A percentile compares a stretch with the other conserved stretches of the same genome.
phyloP scores from a whole-genome alignment of 2,888 invertebrate genomes.

The Pyrochroa serraticornis region DNA sequence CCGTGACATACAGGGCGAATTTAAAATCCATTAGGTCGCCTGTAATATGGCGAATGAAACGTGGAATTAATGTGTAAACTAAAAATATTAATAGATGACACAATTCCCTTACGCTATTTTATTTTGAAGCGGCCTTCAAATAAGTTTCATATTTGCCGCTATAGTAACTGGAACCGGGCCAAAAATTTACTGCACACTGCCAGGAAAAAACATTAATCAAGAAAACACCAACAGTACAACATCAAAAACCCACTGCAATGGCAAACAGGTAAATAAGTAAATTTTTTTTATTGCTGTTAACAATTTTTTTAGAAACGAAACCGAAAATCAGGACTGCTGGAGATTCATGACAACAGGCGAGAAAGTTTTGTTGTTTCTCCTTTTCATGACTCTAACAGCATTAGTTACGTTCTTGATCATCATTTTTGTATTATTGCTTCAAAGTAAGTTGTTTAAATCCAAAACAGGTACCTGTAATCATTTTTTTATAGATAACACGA shows the following conservation, averaged over 20 bases:
- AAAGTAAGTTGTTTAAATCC: too few relatives aligned
- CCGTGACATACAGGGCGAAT: not conserved
- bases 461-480: not conserved
- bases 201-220: slow-evolving; percentile 4
- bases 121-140: slow-evolving; percentile 18
- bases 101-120: slow-evolving; percentile 17
- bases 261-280: slow-evolving; percentile 14
- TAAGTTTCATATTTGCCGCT: slow-evolving; percentile 11
- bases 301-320: slow-evolving; percentile 10
- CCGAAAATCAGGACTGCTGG: slow-evolving; percentile 22
- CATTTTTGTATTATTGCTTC: slow-evolving; percentile 5
- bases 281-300: not conserved
- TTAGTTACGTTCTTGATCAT: slow-evolving; percentile 5
- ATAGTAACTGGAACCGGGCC: slow-evolving; percentile 11
- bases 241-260: slow-evolving; percentile 8
- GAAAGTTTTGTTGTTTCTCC: slow-evolving; percentile 15
- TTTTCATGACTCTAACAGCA: slow-evolving; percentile 6
- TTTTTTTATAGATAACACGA: slow-evolving; percentile 18
- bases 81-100: slow-evolving; percentile 23
- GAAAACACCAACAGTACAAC: slow-evolving; percentile 2
- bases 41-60: not conserved
- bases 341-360: slow-evolving; percentile 17
- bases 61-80: slow-evolving; percentile 10
- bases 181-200: slow-evolving; percentile 3
- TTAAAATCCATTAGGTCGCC: not conserved